Base-by-base conservation (phyloP, 2,888 invertebrate species). In the Drosophila tanythrix region DNA sequence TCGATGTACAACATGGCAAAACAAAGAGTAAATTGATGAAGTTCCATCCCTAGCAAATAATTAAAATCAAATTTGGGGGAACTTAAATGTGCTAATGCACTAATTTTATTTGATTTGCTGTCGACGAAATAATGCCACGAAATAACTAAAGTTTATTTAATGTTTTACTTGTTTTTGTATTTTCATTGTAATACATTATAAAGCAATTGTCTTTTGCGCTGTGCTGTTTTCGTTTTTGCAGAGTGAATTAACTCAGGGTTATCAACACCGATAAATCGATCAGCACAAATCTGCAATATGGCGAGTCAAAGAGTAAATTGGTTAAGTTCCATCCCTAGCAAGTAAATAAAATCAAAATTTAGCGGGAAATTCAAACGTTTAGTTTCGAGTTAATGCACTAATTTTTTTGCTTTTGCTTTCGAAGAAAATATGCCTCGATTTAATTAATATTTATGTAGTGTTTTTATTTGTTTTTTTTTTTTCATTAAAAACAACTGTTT, bases 11-110 rank as follows among this genome's bases (percentile, higher is more conserved):
- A 43, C 21, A 31, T 11, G 13, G 21, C 29, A 29, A 29, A 40
- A 10, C 27, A 15, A 10, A 29, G 27, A 29, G 10, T 21, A 29
- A 8, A 29, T 36, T n/a, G 40, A 29, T 57, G 2, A 10, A 21
- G 57, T 43, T 40, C 36, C 57, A 57, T 57, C 57, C 3, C 57
- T 57, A 15, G 21, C n/a, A 56, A 31, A 15, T 21, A 15, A 57
- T 40, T 29, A 40, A 56, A 38, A 38, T 27, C 10, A 11, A 27
- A 21, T n/a, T 29, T 29, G 29, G 21, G 31, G 2, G 3, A 43
- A 43, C 43, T 57, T 29, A 0, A 57, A 21, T 3, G 43, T 40
- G 13, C 7, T 46, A 15, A 4, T 15, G 15, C 15, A 46, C 1
- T 46, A 1, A 21, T 46, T 21, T 46, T 4, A 21, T 15, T 46